Base-by-base conservation (phyloP, 2,888 invertebrate species). In the Amblyjoppa proteus region DNA sequence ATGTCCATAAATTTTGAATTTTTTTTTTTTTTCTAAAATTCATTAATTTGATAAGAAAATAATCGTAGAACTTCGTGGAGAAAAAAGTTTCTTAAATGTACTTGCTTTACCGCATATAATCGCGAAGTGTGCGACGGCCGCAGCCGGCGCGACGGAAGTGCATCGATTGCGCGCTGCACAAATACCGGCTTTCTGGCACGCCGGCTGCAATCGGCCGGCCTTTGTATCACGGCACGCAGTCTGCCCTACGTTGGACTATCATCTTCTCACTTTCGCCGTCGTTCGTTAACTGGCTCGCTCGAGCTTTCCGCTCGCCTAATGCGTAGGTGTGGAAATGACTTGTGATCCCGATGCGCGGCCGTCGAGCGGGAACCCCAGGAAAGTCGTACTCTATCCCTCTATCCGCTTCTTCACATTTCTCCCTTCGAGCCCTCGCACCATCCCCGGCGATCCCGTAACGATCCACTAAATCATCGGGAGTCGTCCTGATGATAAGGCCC, bases 251-350 rank as follows among this genome's bases (percentile, higher is more conserved):
- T 38, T 16, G 38, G 34, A 64, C 34, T 31, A 51, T 71, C 73
- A n/a, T 53, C 69, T n/a, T 80, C 80, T 80, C 31, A n/a, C 56
- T 16, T 61, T 56, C 34, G 16, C 31, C 64, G 49, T 49, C 56
- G 66, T 84, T 71, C 74, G 68, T 34, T 31, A 49, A n/a, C 75
- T 64, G 13, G 49, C 56, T 80, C 74, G 20, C 80, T 73, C 64
- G 49, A 66, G 51, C 68, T 78, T 77, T 71, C 83, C 79, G 75
- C 87, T 88, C 85, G 88, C 88, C 90, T 93, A 93, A 93, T 92
- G 89, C 90, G 91, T 92, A 93, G 93, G 93, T 93, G 93, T 93
- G 91, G 93, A 93, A 93, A 93, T 93, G 93, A 93, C 92, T 93
- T 92, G 93, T 92, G 91, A 91, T 91, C 91, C 89, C 89, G 91